Percentiles rank a stretch among this genome's conserved stretches.
Conservation (phyloP, 2,797 vertebrate species). For the Phyllotis vaccarum region DNA sequence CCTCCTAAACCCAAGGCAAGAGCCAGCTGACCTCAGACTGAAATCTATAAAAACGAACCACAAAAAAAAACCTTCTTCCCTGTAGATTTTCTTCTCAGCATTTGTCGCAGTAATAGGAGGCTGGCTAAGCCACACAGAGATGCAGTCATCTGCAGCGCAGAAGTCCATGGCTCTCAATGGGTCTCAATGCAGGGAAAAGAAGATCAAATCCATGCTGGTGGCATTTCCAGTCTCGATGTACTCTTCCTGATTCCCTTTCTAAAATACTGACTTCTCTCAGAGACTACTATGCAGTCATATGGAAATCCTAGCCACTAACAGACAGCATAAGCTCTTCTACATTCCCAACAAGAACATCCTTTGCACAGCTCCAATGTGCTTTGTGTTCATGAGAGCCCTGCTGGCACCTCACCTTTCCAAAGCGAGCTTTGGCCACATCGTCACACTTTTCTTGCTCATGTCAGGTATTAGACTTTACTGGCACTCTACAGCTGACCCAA, state of each 20-base stretch:
- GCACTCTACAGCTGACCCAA: not conserved
- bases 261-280: not conserved
- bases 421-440: not conserved
- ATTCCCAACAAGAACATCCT: not conserved
- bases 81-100: not conserved
- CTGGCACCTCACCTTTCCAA: not conserved
- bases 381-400: not conserved
- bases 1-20: not conserved
- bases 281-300: not conserved
- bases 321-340: not conserved
- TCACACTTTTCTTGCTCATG: not conserved
- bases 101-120: not conserved
- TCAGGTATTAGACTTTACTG: not conserved
- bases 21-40: not conserved
- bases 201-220: not conserved
- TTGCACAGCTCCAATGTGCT: not conserved
- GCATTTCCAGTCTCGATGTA: not conserved
- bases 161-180: constrained; percentile 1
- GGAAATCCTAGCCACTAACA: not conserved
- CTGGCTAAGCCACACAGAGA: not conserved
- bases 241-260: not conserved
- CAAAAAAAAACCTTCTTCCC: not conserved
- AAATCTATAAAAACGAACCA: not conserved
- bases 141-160: not conserved
- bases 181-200: not conserved